Evolutionary conservation across 2,797 vertebrate genomes (phyloP).

Genomic region (Apogon hyalosoma): DNA sequence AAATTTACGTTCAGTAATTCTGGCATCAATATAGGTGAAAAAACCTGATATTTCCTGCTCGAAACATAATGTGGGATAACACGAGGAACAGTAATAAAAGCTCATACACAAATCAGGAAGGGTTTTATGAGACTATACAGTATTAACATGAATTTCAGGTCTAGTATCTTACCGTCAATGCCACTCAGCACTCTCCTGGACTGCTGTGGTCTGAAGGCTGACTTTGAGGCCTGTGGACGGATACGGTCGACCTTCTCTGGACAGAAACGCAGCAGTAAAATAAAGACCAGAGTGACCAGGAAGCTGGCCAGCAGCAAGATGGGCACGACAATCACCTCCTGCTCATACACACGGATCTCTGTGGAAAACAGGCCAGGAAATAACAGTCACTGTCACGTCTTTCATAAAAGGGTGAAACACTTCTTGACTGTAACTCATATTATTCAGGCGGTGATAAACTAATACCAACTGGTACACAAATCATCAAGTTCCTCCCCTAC

Average conservation of each 20-base stretch:
- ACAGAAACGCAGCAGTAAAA: conserved; percentile 85
- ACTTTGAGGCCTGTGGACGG: conserved; percentile 31
- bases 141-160: background rate
- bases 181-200: conserved; percentile 78
- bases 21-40: no score
- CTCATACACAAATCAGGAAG: background rate
- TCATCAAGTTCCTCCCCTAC: background rate
- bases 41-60: no score
- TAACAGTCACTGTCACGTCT: background rate
- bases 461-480: background rate
- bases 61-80: no score
- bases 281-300: conserved; percentile 86
- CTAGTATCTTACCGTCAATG: conserved; percentile 79
- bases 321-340: conserved; percentile 92
- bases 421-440: background rate
- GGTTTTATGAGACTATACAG: background rate
- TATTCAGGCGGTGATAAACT: background rate
- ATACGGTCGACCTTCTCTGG: conserved; percentile 80
- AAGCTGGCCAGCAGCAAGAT: conserved; percentile 86
- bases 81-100: no score
- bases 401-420: no score
- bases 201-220: background rate
- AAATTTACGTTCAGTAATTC: no score
- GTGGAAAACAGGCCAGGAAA: conserved; percentile 13
- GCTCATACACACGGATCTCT: conserved; percentile 85